These are phyloP conservation scores for Tragelaphus scriptus DNA, from an alignment of 2,113 vertebrate genomes.

Conservation along the genomic window DNA sequence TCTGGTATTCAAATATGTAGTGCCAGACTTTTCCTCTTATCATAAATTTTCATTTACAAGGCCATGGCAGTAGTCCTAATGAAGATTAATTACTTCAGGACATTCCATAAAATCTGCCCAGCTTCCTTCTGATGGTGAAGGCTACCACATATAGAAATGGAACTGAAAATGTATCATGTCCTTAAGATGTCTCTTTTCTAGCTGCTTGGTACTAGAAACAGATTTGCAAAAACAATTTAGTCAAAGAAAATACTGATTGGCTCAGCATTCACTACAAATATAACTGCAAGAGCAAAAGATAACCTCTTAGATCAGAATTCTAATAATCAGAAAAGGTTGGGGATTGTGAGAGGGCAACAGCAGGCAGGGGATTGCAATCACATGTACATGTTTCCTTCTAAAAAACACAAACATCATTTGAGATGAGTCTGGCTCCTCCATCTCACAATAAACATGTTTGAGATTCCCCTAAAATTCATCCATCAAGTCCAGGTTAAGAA, in stretches of 20 bases:
- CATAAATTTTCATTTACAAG: conserved; percentile 80
- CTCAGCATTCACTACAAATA: conserved; percentile 41
- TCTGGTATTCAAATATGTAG: conserved; percentile 74
- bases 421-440: not conserved
- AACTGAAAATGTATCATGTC: conserved; percentile 72
- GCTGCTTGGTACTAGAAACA: conserved; percentile 44
- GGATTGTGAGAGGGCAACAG: not conserved
- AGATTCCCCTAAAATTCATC: not conserved
- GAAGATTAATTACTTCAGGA: conserved; percentile 82
- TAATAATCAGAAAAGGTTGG: not conserved
- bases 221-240: conserved; percentile 41
- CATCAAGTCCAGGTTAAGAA: not conserved
- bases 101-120: conserved; percentile 67
- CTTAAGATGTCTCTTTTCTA: conserved; percentile 56
- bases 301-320: conserved; percentile 34
- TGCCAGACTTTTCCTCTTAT: conserved; percentile 65
- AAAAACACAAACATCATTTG: not conserved
- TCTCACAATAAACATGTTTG: not conserved
- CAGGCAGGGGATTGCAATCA: not conserved
- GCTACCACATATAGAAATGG: conserved; percentile 36
- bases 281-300: conserved; percentile 27
- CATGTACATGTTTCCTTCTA: not conserved
- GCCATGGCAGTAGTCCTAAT: conserved; percentile 73
- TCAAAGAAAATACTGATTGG: conserved; percentile 47
- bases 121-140: conserved; percentile 72